Base-by-base conservation (phyloP, 2,888 invertebrate species). In the Limnephilus marmoratus region DNA sequence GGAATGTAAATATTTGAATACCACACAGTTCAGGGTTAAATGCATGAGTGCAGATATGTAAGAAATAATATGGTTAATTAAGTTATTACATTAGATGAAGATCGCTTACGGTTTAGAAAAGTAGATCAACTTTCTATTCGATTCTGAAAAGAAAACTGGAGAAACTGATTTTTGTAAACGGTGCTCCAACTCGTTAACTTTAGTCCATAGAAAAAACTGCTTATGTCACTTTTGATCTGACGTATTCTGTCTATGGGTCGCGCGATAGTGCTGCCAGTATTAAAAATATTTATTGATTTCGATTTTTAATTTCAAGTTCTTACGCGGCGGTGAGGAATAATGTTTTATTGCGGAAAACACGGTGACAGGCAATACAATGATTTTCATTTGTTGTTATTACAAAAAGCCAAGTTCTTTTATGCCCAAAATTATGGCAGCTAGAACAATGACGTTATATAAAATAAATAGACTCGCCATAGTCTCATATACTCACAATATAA, bases 1-100 rank as follows among this genome's bases (percentile, higher is more conserved):
- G 29, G 12, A 31, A 82, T 34, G 82, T 82, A 82, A 82, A 82
- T 82, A 82, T 82, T 82, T 82, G 34, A 82, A 82, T 34, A 31
- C 13, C 29, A 82, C 68, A 24, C 4, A 24, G 68, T 68, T 68
- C 9, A n/a, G 24, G 68, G 68, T 24, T 68, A 68, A 68, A 68
- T n/a, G 24, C 68, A 68, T 68, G 7, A 68, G 24, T 68, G 68
- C 18, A 68, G n/a, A 68, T 68, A 7, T 24, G 2, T 68, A 68
- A 68, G 68, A 68, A 24, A 68, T n/a, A 68, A 24, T 68, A 24
- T 68, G 24, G 68, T 24, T 68, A 24, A 68, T 68, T n/a, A 1
- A 9, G 68, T 68, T 68, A 68, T 24, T 68, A 24, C 9, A 68
- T 24, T 68, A 68, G 1, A 68, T 24, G 9, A 24, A 68, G 24